These are phyloP conservation scores for Candidula unifasciata DNA, from an alignment of 2,888 invertebrate genomes.

Conservation along the genomic window DNA sequence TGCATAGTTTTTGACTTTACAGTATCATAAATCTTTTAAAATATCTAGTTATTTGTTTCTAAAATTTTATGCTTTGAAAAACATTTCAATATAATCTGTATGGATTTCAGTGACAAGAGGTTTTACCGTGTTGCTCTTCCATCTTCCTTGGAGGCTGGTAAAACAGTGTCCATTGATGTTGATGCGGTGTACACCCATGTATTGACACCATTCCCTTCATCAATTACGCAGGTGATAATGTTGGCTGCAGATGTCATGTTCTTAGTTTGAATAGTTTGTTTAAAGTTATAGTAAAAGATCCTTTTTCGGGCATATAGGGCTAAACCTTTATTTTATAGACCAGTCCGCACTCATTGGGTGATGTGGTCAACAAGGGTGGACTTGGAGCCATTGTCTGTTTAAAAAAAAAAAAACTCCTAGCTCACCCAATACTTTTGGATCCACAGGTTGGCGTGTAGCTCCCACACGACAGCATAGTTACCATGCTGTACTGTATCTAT, in stretches of 20 bases:
- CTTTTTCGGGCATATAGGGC: too few relatives aligned
- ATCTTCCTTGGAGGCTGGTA: slow-evolving; percentile 70
- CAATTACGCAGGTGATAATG: slow-evolving; percentile 85
- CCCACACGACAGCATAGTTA: too few relatives aligned
- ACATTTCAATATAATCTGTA: background rate
- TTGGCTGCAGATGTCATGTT: background rate
- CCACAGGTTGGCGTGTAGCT: too few relatives aligned
- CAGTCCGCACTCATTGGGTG: too few relatives aligned
- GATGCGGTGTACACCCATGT: slow-evolving; percentile 85
- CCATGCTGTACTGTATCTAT: too few relatives aligned
- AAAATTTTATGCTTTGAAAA: background rate
- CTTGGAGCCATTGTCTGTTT: too few relatives aligned
- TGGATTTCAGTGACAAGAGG: slow-evolving; percentile 59
- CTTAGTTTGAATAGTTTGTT: background rate
- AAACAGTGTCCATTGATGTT: slow-evolving; percentile 71
- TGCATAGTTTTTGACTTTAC: background rate
- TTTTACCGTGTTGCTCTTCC: slow-evolving; percentile 73
- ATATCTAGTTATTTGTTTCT: background rate
- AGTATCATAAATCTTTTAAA: background rate
- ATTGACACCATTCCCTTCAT: slow-evolving; percentile 89
- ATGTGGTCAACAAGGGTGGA: too few relatives aligned
- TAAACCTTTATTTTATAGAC: too few relatives aligned
- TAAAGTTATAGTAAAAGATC: background rate
- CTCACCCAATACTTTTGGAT: too few relatives aligned
- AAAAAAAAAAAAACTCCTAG: too few relatives aligned